Percentiles rank a stretch among this genome's conserved stretches.
Evolutionary conservation across 1,140 invertebrate species (phyloP).

Genomic region (Argopecten irradians): DNA sequence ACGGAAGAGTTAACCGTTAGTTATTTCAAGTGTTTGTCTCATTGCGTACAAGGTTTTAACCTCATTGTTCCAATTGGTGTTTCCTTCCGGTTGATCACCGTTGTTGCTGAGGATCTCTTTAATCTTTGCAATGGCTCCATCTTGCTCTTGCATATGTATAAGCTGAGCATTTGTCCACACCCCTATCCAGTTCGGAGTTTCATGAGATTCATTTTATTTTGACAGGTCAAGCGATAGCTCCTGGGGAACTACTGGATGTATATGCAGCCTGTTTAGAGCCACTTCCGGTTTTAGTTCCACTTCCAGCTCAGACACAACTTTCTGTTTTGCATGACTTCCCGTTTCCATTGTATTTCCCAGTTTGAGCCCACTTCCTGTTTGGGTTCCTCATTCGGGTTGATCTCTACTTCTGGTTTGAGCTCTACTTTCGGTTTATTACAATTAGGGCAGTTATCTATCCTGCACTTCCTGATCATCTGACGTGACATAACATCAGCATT

Average conservation of each 20-base stretch:
- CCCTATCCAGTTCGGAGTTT: not conserved
- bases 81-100: not conserved
- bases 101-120: not conserved
- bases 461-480: slow-evolving; percentile 33
- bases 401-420: not conserved
- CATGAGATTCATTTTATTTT: not conserved
- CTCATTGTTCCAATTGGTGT: not conserved
- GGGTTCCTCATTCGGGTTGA: too few species aligned
- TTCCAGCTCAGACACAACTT: too few species aligned
- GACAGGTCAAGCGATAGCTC: not conserved
- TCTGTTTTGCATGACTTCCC: not conserved
- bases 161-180: not conserved
- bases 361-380: not conserved
- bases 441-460: slow-evolving; percentile 27
- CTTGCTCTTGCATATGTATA: not conserved
- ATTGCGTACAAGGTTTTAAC: not conserved
- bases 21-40: not conserved
- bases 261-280: not conserved
- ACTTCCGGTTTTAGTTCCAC: not conserved
- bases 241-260: not conserved
- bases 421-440: slow-evolving; percentile 21
- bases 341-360: too few species aligned
- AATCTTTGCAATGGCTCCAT: not conserved
- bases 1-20: not conserved
- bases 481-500: slow-evolving; percentile 46